Base-by-base conservation (phyloP, 2,888 invertebrate species). In the Synergus itoensis region DNA sequence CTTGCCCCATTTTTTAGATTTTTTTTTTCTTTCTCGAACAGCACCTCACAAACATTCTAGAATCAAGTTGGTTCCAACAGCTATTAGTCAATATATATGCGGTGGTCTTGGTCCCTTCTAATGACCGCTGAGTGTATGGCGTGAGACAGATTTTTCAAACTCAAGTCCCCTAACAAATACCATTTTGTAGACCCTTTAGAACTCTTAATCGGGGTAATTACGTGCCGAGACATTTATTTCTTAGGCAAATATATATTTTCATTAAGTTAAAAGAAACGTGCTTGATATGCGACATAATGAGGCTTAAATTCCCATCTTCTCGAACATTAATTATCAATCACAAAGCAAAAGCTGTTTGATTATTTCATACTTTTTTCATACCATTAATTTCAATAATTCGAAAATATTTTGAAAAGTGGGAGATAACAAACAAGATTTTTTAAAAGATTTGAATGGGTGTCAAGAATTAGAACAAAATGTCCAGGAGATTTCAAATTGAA, bases 11-110 rank as follows among this genome's bases (percentile, higher is more conserved):
- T 57, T 18, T 18, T 40, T 43, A 16, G n/a, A 79, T 8, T 14
- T 18, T 14, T 41, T 21, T 11, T 11, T n/a, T n/a, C 67, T 4
- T n/a, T 43, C 40, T 67, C 40, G 11, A 40, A 67, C 21, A 67
- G 67, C 11, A 67, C 21, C 60, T 57, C 21, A 60, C 11, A 21
- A 18, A 21, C n/a, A 11, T 60, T 60, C 11, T 60, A 60, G 60
- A 60, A 60, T 28, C 60, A 4, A 60, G 60, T 60, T 60, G 60
- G 21, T 21, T 60, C 60, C 60, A 18, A 3, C 21, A 21, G 60
- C 81, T 82, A 84, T 85, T 83, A 84, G 85, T 85, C 84, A 83
- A 82, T 28, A 28, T 28, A 28, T 81, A 82, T 82, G 76, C 77
- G 67, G 57, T 76, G 73, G 57, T 53, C 65, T 79, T 79, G 77